Conservation (phyloP, 2,888 invertebrate species). For the Monochamus alternatus region DNA sequence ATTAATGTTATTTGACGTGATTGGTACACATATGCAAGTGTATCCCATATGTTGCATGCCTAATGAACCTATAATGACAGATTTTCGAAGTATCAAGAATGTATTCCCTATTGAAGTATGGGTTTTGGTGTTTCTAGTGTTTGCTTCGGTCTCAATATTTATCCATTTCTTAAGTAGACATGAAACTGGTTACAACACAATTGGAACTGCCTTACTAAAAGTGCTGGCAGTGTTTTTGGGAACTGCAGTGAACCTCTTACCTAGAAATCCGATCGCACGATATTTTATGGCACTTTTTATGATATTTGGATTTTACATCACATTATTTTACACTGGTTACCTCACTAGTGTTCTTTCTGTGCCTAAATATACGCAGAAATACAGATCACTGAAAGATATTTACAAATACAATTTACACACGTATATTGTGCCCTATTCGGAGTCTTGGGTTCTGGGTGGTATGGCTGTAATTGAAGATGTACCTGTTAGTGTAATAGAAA, state of each 20-base stretch:
- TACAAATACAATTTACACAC: not conserved
- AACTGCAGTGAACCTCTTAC: not conserved
- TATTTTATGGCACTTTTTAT: not conserved
- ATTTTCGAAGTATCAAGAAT: constrained; percentile 30
- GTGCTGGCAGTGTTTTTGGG: not conserved
- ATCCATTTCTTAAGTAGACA: not conserved
- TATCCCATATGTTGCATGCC: constrained; percentile 42
- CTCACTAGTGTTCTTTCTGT: not conserved
- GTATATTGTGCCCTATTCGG: not conserved
- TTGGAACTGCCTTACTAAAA: not conserved
- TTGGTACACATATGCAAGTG: constrained; percentile 24
- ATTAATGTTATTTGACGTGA: constrained; percentile 24
- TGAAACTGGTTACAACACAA: constrained; percentile 1
- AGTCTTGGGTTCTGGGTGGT: not conserved
- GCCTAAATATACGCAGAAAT: constrained; percentile 1
- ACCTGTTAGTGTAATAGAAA: not conserved
- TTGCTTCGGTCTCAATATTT: constrained; percentile 13
- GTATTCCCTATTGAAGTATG: constrained; percentile 16
- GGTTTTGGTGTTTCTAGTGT: constrained; percentile 1
- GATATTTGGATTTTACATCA: not conserved
- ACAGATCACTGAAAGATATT: not conserved
- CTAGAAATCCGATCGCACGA: not conserved
- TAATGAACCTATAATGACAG: constrained; percentile 10
- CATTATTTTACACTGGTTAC: not conserved
- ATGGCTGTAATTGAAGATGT: not conserved